phyloP scores from a whole-genome alignment of 2,797 vertebrate genomes.

The Pteropus rufus region DNA sequence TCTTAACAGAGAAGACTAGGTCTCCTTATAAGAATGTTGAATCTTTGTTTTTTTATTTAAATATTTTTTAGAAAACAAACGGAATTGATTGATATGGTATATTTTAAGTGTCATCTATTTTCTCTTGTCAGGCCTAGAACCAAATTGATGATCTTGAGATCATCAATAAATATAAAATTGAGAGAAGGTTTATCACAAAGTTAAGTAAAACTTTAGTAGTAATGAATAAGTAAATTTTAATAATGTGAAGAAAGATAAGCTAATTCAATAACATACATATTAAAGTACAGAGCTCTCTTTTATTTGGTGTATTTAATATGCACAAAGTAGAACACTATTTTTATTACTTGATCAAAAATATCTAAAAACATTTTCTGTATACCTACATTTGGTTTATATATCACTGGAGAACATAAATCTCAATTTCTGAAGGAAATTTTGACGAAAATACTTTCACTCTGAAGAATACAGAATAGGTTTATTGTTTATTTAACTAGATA shows the following conservation, averaged over 20 bases:
- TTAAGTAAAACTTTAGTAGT: not conserved
- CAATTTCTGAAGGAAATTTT: not conserved
- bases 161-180: not conserved
- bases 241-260: not conserved
- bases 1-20: not conserved
- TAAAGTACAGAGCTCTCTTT: not conserved
- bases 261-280: not conserved
- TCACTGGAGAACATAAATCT: not conserved
- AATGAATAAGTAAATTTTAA: not conserved
- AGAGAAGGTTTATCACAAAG: not conserved
- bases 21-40: not conserved
- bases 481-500: not conserved
- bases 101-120: not conserved
- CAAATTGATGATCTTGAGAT: not conserved
- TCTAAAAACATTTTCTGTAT: not conserved
- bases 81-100: not conserved
- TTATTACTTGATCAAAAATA: not conserved
- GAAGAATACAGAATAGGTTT: not conserved
- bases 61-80: not conserved
- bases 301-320: not conserved
- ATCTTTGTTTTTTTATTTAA: too few relatives aligned
- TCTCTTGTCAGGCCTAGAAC: not conserved
- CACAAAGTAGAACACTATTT: not conserved
- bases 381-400: not conserved
- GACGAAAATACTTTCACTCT: not conserved